Percentiles rank a stretch among this genome's conserved stretches.
These are phyloP conservation scores for Meliscaeva auricollis DNA, from an alignment of 2,888 invertebrate species.

Conservation along the genomic window DNA sequence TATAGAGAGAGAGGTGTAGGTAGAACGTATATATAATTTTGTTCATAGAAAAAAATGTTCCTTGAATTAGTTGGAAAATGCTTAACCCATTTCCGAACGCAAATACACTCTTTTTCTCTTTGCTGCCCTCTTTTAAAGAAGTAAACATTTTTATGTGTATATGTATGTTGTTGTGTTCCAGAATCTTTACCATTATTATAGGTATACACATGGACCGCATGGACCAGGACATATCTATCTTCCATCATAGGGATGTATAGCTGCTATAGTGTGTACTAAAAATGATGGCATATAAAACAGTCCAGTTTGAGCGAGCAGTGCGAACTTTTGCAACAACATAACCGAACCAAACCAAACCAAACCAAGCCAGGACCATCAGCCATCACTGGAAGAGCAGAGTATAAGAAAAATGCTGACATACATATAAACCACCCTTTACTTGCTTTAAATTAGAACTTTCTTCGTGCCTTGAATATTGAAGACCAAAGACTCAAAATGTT, in stretches of 20 bases:
- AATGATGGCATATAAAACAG: conserved; percentile 75
- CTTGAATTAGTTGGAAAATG: conserved; percentile 74
- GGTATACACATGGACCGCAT: conserved; percentile 55
- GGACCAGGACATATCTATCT: conserved; percentile 18
- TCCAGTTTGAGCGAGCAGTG: conserved; percentile 72
- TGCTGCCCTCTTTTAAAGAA: conserved; percentile 63
- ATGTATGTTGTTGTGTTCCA: conserved; percentile 22
- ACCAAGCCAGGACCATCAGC: conserved; percentile 61
- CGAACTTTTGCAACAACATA: conserved; percentile 74
- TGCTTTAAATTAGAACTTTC: conserved; percentile 84
- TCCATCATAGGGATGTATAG: conserved; percentile 22
- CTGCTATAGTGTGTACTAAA: conserved; percentile 62
- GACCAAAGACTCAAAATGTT: conserved; percentile 80
- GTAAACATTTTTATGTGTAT: conserved; percentile 47
- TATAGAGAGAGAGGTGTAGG: conserved; percentile 35
- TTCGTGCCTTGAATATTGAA: conserved; percentile 84
- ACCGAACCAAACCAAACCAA: no score
- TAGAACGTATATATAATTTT: no score
- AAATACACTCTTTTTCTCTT: conserved; percentile 58
- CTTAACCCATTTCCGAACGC: conserved; percentile 76
- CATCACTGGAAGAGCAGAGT: conserved; percentile 62
- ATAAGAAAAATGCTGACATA: conserved; percentile 76
- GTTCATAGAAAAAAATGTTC: conserved; percentile 62
- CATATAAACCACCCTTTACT: conserved; percentile 77
- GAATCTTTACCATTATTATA: neutral